Conservation (phyloP, 2,888 invertebrate genomes). For the Hecatera dysodea region DNA sequence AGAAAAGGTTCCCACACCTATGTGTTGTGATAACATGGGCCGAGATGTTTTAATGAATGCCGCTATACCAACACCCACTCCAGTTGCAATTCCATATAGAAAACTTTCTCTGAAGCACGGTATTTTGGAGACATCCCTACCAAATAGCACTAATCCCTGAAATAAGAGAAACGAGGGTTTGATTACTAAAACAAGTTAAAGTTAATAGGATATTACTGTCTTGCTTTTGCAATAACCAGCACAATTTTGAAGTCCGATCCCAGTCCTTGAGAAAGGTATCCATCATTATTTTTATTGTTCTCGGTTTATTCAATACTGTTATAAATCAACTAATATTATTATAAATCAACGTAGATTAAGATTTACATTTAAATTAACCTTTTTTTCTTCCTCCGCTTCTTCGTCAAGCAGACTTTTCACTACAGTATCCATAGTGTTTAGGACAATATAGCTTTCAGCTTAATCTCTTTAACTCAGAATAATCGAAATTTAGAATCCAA, state of each 20-base stretch:
- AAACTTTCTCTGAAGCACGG: conserved; percentile 95
- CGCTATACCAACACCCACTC: conserved; percentile 92
- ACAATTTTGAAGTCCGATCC: neutral
- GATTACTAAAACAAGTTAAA: neutral
- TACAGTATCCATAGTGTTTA: conserved; percentile 83
- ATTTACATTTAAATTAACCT: conserved; percentile 60
- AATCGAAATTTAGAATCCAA: neutral
- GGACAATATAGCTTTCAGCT: conserved; percentile 10
- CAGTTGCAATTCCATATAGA: conserved; percentile 93
- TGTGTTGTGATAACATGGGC: conserved; percentile 91
- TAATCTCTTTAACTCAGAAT: neutral
- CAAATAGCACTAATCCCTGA: conserved; percentile 92
- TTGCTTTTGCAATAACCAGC: neutral
- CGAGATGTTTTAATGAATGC: conserved; percentile 94
- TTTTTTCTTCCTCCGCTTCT: conserved; percentile 76
- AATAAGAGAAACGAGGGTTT: conserved; percentile 58
- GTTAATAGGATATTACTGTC: neutral
- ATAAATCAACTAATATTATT: too few relatives aligned
- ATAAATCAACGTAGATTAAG: neutral
- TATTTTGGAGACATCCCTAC: conserved; percentile 93
- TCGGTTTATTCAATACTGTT: neutral
- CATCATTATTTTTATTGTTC: neutral
- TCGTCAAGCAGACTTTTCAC: conserved; percentile 86
- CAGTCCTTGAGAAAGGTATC: neutral
- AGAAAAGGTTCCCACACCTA: conserved; percentile 92